Percentiles rank a stretch among this genome's conserved stretches.
These are phyloP conservation scores for Zaprionus ghesquierei DNA, from an alignment of 1,140 invertebrate genomes.

Conservation along the genomic window DNA sequence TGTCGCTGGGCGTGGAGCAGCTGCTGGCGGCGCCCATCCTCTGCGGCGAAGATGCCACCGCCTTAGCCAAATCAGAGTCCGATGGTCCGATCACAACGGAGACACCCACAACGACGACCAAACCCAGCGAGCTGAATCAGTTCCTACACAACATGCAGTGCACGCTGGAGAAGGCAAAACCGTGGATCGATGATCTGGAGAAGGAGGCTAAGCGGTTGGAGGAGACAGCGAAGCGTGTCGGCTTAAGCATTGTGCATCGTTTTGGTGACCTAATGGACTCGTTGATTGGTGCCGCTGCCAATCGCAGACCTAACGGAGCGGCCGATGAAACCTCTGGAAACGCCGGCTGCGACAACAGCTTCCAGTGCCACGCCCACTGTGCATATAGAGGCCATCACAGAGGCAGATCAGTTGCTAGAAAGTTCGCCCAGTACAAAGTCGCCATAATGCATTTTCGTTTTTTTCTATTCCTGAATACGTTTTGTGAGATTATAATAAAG, in stretches of 20 bases:
- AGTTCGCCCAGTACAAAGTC: not conserved
- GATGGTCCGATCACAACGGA: conserved; percentile 7
- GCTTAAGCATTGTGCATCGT: conserved; percentile 44
- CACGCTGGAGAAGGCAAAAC: conserved; percentile 69
- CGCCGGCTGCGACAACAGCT: not conserved
- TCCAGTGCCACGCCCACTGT: conserved; percentile 6
- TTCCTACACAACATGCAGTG: conserved; percentile 71
- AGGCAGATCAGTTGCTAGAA: not conserved
- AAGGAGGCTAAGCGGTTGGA: conserved; percentile 69
- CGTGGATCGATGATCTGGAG: conserved; percentile 70
- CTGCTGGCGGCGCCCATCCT: conserved; percentile 49
- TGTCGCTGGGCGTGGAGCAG: conserved; percentile 27
- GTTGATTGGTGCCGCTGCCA: conserved; percentile 17
- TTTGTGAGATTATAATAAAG: not conserved
- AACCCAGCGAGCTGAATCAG: conserved; percentile 64
- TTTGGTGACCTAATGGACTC: conserved; percentile 42
- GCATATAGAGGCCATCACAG: not conserved
- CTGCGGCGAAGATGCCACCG: conserved; percentile 36
- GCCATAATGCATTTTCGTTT: not conserved
- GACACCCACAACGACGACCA: conserved; percentile 23
- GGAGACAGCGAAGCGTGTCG: conserved; percentile 53
- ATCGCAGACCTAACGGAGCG: not conserved
- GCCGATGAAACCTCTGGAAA: not conserved
- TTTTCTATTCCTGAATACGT: not conserved
- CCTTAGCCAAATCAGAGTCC: conserved; percentile 1